Evolutionary conservation across 2,888 invertebrate genomes (phyloP).

Genomic region (Andrena bucephala): DNA sequence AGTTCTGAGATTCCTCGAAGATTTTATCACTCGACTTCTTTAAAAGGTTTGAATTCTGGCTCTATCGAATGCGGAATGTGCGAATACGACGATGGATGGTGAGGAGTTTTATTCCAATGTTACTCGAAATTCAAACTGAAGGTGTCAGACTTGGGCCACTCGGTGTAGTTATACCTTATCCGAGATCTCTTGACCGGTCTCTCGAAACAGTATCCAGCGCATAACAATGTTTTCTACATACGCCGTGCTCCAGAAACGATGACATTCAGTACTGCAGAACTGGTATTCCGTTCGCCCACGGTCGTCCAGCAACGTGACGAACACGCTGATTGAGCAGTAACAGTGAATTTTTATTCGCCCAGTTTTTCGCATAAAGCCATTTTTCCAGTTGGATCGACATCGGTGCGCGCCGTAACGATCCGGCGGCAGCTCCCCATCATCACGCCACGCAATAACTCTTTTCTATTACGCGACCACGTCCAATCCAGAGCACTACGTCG

Average conservation of each 20-base stretch:
- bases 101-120: too few species aligned
- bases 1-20: too few species aligned
- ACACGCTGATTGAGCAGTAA: constrained; percentile 56
- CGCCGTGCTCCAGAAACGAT: constrained; percentile 16
- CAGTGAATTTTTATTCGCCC: constrained; percentile 40
- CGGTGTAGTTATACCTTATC: too few species aligned
- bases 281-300: neutral
- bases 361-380: constrained; percentile 47
- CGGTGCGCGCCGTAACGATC: constrained; percentile 53
- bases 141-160: too few species aligned
- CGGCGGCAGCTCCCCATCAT: constrained; percentile 50
- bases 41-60: too few species aligned
- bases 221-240: neutral
- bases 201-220: too few species aligned
- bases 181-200: too few species aligned
- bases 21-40: too few species aligned
- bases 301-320: neutral
- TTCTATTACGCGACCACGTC: constrained; percentile 42
- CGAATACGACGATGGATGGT: too few species aligned
- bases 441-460: constrained; percentile 61
- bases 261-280: constrained; percentile 13
- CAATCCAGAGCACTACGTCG: constrained; percentile 58
- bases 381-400: constrained; percentile 32
- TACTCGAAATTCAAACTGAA: too few species aligned
- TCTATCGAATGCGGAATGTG: too few species aligned